Evolutionary conservation across 2,797 vertebrate species (phyloP), one percentile per base, ranked within the genome.

Genomic region (Meriones psammophilus): DNA sequence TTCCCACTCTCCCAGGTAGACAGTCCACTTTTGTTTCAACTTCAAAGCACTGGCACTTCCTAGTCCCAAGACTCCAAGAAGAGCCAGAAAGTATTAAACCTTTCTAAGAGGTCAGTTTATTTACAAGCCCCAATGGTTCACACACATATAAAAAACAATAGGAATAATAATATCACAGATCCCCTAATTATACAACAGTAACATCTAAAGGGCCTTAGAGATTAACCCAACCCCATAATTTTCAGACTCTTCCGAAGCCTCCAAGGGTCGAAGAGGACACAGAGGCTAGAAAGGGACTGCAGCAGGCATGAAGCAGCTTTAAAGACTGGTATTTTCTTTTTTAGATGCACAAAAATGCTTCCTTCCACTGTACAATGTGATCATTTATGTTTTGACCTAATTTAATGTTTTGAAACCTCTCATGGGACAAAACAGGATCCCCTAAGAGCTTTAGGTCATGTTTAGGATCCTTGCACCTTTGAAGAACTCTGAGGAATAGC

Each of bases 401-500:
- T 39, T 26, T 26, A 8, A 24, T 1, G 17, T 68, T 73, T 54
- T 50, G 14, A 88, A 46, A 73, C 88, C 62, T 76, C 81, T 60
- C 36, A 66, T 0, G 0, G 28, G 7, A 71, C 6, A 7, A 33
- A 64, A 33, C 39, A 18, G 60, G 5, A 54, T 81, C 18, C 33
- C 33, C 42, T 54, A 14, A 46, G 36, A 94, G 39, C 46, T 4
- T 1, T 0, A 0, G 0, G 15, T 5, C 54, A 2, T 8, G 2
- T 15, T 42, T 33, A 3, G 20, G 30, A 71, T 33, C 33, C 62
- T 80, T 20, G 20, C 10, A 24, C 36, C 68, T 95, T 88, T 58
- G 3, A 56, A 92, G 89, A 78, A 66, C 76, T 20, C 9, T 84
- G 50, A 18, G 9, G 30, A 12, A 22, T 26, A 20, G 58, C 33